Evolutionary conservation across 1,140 invertebrate species (phyloP), one percentile per base, ranked within the genome.

Genomic region (Drosophila pandora): DNA sequence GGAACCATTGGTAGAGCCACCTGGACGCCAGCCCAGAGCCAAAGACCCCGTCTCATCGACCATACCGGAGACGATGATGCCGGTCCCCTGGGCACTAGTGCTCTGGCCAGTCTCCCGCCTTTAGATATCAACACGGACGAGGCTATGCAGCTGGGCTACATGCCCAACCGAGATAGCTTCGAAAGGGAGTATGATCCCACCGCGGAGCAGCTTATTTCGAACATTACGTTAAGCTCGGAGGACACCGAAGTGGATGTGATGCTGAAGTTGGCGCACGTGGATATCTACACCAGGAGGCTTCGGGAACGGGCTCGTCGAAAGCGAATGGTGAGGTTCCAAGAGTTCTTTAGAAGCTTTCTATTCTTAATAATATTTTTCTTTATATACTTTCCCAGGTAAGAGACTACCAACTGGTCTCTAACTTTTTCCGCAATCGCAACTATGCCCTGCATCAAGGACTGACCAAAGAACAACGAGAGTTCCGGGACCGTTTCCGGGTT

Each of bases 151-250:
- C 92, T 98, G n/a, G 97, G 97, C n/a, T 99, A 98, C 80, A 98
- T 98, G 96, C 96, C 97, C 12, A 96, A 97, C 90, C 94, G 98
- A 90, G 97, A 99, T 94, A 98, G 99, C 92, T 99, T 98, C 94
- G 98, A 99, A 94, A 95, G 96, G 91, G 97, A 98, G 92, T 97
- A 96, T 93, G 97, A 98, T 91, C 97, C 97, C 92, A 96, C 97
- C 82, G 97, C 97, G 10, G 98, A 99, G 92, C 95, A 95, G 68
- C 93, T 98, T 53, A 95, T 98, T 70, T 97, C 97, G 21, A 95
- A 95, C 21, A 93, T 98, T 57, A 94, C 95, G 39, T 89, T 96
- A 2, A 96, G 95, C 78, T 92, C 94, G 41, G 96, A 98, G 90
- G 97, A 98, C 93, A 96, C 97, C 90, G 97, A 98, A 78, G 93